Conservation (phyloP, 2,888 invertebrate genomes). For the Tipula confusa region DNA sequence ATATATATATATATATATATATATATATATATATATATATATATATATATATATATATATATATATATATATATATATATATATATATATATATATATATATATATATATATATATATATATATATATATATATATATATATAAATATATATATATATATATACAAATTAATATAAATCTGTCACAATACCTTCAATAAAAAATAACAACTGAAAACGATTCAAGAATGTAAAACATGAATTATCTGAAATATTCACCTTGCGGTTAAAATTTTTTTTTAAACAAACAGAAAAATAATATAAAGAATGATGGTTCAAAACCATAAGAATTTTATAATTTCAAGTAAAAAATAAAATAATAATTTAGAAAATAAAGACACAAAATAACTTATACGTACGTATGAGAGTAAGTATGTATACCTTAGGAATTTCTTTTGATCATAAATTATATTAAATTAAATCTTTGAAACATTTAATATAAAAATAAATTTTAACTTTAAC, state of each 20-base stretch:
- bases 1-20: neutral
- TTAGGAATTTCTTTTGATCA: constrained; percentile 16
- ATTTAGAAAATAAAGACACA: constrained; percentile 13
- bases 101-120: neutral
- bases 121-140: constrained; percentile 3
- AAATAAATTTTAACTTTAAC: neutral
- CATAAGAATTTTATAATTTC: neutral
- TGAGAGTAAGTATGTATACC: no score
- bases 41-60: neutral
- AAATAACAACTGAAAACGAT: neutral
- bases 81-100: constrained; percentile 7
- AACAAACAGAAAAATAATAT: neutral
- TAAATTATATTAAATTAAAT: neutral
- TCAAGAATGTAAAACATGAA: neutral
- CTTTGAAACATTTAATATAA: neutral
- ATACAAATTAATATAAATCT: neutral
- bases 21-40: neutral
- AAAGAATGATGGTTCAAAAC: constrained; percentile 4
- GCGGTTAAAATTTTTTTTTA: neutral
- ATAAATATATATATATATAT: neutral
- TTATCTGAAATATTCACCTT: constrained; percentile 3
- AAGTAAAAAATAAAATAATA: neutral
- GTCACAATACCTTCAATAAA: neutral
- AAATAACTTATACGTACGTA: neutral
- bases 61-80: neutral